These are phyloP conservation scores for Camponotus floridanus DNA, from an alignment of 1,140 invertebrate species.

Conservation along the genomic window DNA sequence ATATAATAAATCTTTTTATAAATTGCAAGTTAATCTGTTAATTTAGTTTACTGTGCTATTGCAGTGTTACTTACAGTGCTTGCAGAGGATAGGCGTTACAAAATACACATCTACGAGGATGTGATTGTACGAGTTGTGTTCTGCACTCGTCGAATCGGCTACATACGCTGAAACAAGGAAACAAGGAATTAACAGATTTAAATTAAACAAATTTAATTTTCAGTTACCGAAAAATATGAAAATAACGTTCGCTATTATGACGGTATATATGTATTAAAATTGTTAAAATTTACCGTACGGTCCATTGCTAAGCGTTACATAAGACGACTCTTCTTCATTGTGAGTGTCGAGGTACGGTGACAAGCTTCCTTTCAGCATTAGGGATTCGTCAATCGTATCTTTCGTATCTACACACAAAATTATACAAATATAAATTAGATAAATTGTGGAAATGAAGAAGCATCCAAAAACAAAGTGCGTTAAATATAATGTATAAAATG, in stretches of 20 bases:
- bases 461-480: neutral
- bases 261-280: neutral
- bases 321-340: slow-evolving; percentile 84
- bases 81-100: slow-evolving; percentile 86
- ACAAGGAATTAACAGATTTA: slow-evolving; percentile 12
- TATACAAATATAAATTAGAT: neutral
- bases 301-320: slow-evolving; percentile 84
- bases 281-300: slow-evolving; percentile 79
- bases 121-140: slow-evolving; percentile 77
- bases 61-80: slow-evolving; percentile 85
- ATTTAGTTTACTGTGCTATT: neutral
- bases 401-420: slow-evolving; percentile 71
- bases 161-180: slow-evolving; percentile 80
- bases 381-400: slow-evolving; percentile 83
- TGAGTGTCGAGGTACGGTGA: slow-evolving; percentile 82
- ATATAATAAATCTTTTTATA: neutral
- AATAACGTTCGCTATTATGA: neutral
- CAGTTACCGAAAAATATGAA: neutral
- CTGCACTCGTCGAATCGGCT: slow-evolving; percentile 77
- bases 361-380: slow-evolving; percentile 86
- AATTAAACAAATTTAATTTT: neutral
- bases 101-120: slow-evolving; percentile 84
- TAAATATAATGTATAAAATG: neutral
- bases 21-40: slow-evolving; percentile 10
- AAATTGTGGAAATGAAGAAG: neutral